phyloP scores from a whole-genome alignment of 2,113 vertebrate species.

The Malurus melanocephalus region DNA sequence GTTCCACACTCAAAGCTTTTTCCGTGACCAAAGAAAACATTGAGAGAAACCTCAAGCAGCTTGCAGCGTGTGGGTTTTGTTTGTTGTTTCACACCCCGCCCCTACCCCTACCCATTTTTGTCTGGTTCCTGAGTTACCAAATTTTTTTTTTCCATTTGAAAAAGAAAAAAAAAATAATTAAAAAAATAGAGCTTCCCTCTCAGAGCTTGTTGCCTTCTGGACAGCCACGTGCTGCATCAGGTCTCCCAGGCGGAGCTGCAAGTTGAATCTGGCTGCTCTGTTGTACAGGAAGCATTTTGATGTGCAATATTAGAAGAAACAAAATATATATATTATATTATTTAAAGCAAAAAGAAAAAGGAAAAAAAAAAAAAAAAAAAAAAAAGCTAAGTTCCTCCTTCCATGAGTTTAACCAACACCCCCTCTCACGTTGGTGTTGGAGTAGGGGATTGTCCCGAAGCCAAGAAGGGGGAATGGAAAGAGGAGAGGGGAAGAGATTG shows the following conservation, averaged over 20 bases:
- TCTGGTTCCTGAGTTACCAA: constrained; percentile 45
- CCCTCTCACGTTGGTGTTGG: not conserved
- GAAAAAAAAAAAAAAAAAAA: not conserved
- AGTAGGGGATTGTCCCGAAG: not conserved
- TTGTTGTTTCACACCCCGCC: not conserved
- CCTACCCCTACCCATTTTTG: not conserved
- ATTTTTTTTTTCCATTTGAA: constrained; percentile 17
- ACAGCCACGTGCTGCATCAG: constrained; percentile 35
- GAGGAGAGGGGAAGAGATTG: constrained; percentile 39
- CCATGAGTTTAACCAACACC: not conserved
- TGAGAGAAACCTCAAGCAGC: constrained; percentile 35
- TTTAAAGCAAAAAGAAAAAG: constrained; percentile 72
- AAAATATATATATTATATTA: constrained; percentile 80
- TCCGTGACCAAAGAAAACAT: constrained; percentile 63
- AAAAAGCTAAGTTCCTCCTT: constrained; percentile 48
- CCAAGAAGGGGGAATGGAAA: constrained; percentile 22
- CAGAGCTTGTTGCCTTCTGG: constrained; percentile 29
- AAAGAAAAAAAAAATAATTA: not conserved
- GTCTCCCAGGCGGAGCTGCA: constrained; percentile 59
- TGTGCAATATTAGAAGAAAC: constrained; percentile 90
- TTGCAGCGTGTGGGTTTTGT: not conserved
- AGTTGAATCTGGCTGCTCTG: constrained; percentile 59
- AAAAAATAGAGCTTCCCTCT: constrained; percentile 40
- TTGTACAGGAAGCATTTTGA: constrained; percentile 83
- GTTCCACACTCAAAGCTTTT: constrained; percentile 40